Base-by-base conservation (phyloP, 2,888 invertebrate genomes). In the Amphipyra berbera region DNA sequence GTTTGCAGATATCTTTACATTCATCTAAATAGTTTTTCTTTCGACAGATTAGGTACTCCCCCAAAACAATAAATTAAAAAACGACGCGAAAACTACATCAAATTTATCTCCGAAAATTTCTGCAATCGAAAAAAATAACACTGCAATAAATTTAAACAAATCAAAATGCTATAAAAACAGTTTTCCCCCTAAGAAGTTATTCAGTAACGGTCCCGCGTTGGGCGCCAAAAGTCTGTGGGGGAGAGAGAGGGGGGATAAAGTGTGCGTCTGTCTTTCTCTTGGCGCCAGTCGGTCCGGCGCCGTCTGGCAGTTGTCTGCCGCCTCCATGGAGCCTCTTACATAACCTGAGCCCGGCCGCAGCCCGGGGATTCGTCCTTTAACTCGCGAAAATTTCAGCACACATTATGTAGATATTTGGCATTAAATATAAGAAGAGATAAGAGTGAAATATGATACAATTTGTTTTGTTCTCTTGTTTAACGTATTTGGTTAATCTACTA, bases 201-300 rank as follows among this genome's bases (percentile, higher is more conserved):
- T 66, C 57, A 37, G 72, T 58, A 54, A 61, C 68, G 73, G 85
- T 73, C 81, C 86, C 89, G 70, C 66, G 86, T 81, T 84, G 92
- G 92, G 92, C 92, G 92, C 84, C 84, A 84, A 64, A 50, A 76
- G 70, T 82, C 82, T 76, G 76, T 50, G 59, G 45, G 63, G 37
- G 68, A 79, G n/a, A 14, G 82, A 73, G 82, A 82, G 75, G 61
- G 79, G 60, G 79, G 76, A 57, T 49, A 56, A 52, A 65, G 68
- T 74, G 62, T 61, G 69, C 49, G 52, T 50, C 70, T 61, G 75
- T 88, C 87, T 80, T 83, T 44, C 75, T 87, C 84, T 59, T 81
- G 89, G 95, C 95, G 96, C 95, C 96, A 94, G 95, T 84, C 95
- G 87, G 91, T 79, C 92, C 89, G 95, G 95, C 95, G 95, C 95